Conservation (phyloP, 2,888 invertebrate genomes). For the Calameuta idolon region DNA sequence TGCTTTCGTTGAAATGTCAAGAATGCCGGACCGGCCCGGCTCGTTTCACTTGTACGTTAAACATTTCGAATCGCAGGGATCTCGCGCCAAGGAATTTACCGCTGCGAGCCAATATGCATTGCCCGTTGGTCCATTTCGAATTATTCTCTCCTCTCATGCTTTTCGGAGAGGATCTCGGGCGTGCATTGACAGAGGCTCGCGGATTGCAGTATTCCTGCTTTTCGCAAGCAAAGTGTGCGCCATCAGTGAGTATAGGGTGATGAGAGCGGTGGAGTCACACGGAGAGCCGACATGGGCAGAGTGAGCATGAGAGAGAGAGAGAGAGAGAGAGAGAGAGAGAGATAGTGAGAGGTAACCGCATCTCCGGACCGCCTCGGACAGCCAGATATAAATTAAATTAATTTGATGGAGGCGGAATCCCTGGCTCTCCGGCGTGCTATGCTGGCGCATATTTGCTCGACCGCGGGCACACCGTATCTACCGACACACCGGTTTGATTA, state of each 20-base stretch:
- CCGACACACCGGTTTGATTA: slow-evolving; percentile 56
- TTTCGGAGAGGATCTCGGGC: not conserved
- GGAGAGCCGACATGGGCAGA: not conserved
- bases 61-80: not conserved
- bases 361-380: slow-evolving; percentile 49
- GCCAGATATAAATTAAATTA: slow-evolving; percentile 63
- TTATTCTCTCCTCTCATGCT: not conserved
- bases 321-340: no score
- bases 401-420: slow-evolving; percentile 59
- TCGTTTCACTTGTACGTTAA: not conserved
- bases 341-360: not conserved
- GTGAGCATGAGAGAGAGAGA: not conserved
- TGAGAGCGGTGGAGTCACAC: not conserved
- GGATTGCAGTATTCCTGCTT: not conserved
- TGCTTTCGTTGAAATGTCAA: not conserved
- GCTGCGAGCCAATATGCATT: slow-evolving; percentile 47
- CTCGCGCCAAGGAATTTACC: slow-evolving; percentile 48
- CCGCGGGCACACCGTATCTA: slow-evolving; percentile 36
- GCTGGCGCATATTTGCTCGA: slow-evolving; percentile 8
- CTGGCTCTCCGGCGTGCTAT: slow-evolving; percentile 27
- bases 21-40: not conserved
- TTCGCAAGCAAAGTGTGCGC: not conserved
- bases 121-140: slow-evolving; percentile 19
- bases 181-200: not conserved
- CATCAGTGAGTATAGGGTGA: not conserved